Base-by-base conservation (phyloP, 2,888 invertebrate genomes). In the Esperia sulphurella region DNA sequence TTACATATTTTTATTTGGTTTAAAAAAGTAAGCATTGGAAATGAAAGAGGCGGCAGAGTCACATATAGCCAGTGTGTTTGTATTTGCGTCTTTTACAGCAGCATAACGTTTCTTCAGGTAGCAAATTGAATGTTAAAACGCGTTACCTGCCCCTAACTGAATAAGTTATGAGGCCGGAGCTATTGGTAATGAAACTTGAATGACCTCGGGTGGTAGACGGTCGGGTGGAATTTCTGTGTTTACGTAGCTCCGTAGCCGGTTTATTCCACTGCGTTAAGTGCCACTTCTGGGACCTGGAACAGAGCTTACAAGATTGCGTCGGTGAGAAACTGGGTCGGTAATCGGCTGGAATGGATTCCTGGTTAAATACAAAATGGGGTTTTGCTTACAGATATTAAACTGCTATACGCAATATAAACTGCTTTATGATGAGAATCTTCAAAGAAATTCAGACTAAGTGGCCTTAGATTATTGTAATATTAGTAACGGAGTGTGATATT, bases 121-220 rank as follows among this genome's bases (percentile, higher is more conserved):
- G 74, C 77, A 80, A 85, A 85, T 85, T 85, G 83, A 85, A 85
- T 85, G 83, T 84, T 83, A 83, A 83, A 83, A 76, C 74, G 73
- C 76, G 79, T 81, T 78, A 81, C 83, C 80, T 83, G 82, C 74
- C 81, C 83, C 71, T 79, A 76, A 76, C 79, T 86, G 85, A 87
- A 86, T 87, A 85, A 85, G 83, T 85, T 83, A 86, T 83, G 81
- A 79, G 80, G 68, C 58, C 55, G 68, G 72, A 78, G 81, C 77
- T 85, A 86, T 86, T 82, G 86, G 83, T 82, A 79, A 84, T 86
- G 84, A 85, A 86, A 87, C 81, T 82, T 80, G 84, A 80, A 86
- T 87, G 84, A 83, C 83, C 80, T 61, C 69, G 63, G 75, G 73
- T 73, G 65, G 75, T 75, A 72, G 69, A 75, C 68, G 65, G 9